phyloP scores from a whole-genome alignment of 1,140 invertebrate genomes.

The Lycorma delicatula region DNA sequence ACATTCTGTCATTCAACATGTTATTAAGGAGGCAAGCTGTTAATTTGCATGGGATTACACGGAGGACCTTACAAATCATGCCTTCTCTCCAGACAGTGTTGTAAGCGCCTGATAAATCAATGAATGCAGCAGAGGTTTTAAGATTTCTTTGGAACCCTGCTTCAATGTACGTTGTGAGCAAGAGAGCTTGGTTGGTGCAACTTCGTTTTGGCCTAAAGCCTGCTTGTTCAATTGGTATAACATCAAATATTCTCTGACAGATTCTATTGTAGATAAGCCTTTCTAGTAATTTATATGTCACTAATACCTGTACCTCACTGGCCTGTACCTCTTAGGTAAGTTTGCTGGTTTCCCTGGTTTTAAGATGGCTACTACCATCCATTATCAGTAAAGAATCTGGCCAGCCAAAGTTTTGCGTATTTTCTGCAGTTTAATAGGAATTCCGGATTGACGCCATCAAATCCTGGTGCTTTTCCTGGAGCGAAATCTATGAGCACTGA shows the following conservation, averaged over 20 bases:
- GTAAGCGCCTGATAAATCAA: slow-evolving; percentile 1
- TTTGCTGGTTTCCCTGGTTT: neutral
- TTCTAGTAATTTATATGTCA: neutral
- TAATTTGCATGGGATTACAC: neutral
- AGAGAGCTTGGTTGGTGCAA: neutral
- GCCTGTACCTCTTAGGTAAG: neutral
- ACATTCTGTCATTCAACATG: neutral
- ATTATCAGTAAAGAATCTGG: slow-evolving; percentile 8
- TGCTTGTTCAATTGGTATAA: neutral
- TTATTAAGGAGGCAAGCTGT: neutral
- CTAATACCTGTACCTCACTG: neutral
- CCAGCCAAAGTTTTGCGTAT: slow-evolving; percentile 9
- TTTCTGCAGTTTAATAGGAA: slow-evolving; percentile 12
- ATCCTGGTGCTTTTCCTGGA: slow-evolving; percentile 15
- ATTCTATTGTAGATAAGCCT: neutral
- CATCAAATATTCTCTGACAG: neutral
- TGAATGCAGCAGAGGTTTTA: neutral
- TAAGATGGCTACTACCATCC: neutral
- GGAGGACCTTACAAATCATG: neutral
- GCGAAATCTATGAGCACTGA: slow-evolving; percentile 8
- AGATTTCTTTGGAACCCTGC: neutral
- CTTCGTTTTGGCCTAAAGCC: neutral
- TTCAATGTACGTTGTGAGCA: neutral
- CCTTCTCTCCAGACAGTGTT: neutral
- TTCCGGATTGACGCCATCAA: slow-evolving; percentile 17